phyloP scores from a whole-genome alignment of 92 coral and sea anemone genomes.

The Palythoa grandiflora region DNA sequence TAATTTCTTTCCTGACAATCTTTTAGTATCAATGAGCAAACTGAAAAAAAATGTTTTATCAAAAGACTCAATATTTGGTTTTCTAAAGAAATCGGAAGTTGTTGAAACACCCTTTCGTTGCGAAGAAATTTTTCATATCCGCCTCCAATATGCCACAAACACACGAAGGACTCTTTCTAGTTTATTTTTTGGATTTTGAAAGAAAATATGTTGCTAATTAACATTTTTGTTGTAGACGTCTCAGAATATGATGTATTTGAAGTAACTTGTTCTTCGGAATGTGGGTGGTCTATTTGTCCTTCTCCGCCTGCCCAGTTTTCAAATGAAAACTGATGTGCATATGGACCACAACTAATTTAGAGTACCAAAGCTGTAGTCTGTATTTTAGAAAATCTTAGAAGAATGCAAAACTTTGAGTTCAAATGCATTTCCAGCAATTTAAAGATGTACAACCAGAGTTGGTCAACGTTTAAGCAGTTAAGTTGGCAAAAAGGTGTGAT shows the following conservation, averaged over 20 bases:
- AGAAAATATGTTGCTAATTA: neutral
- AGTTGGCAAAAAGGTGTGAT: conserved; percentile 2
- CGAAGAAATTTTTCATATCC: too few species aligned
- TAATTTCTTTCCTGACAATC: too few species aligned
- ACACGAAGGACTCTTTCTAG: too few species aligned
- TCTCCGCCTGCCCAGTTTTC: neutral
- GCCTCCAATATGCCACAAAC: too few species aligned
- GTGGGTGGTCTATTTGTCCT: neutral
- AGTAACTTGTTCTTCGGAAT: neutral
- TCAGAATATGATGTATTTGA: too few species aligned
- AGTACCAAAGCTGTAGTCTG: neutral
- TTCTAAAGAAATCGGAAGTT: too few species aligned
- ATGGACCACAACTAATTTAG: neutral
- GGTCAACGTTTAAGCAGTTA: neutral
- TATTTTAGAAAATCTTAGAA: neutral
- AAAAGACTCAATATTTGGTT: too few species aligned
- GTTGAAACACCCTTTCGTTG: too few species aligned
- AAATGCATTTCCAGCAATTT: neutral
- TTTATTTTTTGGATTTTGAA: too few species aligned
- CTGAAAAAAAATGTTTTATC: too few species aligned
- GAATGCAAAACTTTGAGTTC: neutral
- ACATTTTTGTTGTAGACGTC: neutral
- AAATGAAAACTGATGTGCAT: neutral
- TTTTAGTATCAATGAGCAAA: too few species aligned
- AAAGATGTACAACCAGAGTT: neutral